Conservation (phyloP, 2,888 invertebrate species). For the Luffia ferchaultella region DNA sequence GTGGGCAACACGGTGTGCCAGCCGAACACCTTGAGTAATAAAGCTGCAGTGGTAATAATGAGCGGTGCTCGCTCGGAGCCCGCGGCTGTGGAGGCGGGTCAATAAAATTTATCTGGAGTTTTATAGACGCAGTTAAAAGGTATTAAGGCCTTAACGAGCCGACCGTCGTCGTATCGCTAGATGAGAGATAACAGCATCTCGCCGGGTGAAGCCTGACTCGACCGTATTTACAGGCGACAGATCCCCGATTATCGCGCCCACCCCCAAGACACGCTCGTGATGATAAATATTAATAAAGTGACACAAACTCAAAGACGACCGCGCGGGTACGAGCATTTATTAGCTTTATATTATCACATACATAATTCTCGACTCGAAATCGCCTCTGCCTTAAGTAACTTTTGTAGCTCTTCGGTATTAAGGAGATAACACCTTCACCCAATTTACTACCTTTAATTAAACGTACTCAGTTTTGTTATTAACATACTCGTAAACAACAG, state of each 20-base stretch:
- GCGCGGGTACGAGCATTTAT: background rate
- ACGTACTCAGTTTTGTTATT: background rate
- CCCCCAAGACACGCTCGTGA: background rate
- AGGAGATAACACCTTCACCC: background rate
- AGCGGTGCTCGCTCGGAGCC: no score
- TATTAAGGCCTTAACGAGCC: background rate
- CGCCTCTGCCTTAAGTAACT: background rate
- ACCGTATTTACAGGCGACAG: background rate
- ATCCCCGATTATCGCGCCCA: background rate
- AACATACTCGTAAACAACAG: no score
- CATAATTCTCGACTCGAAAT: background rate
- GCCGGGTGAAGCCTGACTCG: no score
- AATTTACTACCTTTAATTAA: background rate
- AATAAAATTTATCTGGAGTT: background rate
- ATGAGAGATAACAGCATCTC: background rate
- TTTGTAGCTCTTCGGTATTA: background rate
- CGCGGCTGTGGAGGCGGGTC: no score
- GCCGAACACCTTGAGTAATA: no score
- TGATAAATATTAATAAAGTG: background rate
- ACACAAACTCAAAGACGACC: background rate
- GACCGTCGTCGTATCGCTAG: background rate
- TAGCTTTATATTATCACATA: background rate
- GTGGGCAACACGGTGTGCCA: no score
- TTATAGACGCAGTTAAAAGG: background rate
- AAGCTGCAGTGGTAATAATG: no score